Evolutionary conservation across 2,113 vertebrate genomes (phyloP).

Genomic region (Colistium nudipinnis): DNA sequence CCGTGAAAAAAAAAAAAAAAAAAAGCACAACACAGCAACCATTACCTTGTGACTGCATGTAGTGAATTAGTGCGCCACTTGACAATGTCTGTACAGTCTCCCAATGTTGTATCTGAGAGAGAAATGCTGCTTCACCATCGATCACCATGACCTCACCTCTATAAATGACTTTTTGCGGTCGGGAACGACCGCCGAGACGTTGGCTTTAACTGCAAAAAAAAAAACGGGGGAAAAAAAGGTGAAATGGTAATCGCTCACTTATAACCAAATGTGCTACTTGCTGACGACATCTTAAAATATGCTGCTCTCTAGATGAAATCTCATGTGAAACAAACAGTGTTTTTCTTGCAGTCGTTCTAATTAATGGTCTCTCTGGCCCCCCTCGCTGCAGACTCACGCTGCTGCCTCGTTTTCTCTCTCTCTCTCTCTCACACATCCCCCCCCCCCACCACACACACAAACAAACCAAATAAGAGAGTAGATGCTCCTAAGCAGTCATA

Average conservation of each 20-base stretch:
- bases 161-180: conserved; percentile 43
- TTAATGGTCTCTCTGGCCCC: conserved; percentile 36
- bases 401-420: conserved; percentile 19
- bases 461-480: conserved; percentile 37
- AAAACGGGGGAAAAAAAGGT: background rate
- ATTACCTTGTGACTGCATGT: conserved; percentile 45
- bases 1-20: conserved; percentile 14
- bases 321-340: conserved; percentile 25
- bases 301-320: conserved; percentile 12
- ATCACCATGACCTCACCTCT: conserved; percentile 56
- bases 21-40: conserved; percentile 43
- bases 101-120: conserved; percentile 2
- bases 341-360: conserved; percentile 35
- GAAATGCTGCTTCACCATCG: conserved; percentile 20
- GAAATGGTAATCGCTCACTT: conserved; percentile 55
- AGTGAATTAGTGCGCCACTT: conserved; percentile 27
- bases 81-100: conserved; percentile 15
- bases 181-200: conserved; percentile 33
- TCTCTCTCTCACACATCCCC: conserved; percentile 14
- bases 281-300: conserved; percentile 51
- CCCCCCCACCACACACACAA: conserved; percentile 9
- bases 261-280: conserved; percentile 35
- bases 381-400: conserved; percentile 14
- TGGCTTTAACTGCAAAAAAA: conserved; percentile 29
- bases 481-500: conserved; percentile 41